phyloP scores from a whole-genome alignment of 35 echinoderm and acorn worm genomes.

The Eucidaris tribuloides region DNA sequence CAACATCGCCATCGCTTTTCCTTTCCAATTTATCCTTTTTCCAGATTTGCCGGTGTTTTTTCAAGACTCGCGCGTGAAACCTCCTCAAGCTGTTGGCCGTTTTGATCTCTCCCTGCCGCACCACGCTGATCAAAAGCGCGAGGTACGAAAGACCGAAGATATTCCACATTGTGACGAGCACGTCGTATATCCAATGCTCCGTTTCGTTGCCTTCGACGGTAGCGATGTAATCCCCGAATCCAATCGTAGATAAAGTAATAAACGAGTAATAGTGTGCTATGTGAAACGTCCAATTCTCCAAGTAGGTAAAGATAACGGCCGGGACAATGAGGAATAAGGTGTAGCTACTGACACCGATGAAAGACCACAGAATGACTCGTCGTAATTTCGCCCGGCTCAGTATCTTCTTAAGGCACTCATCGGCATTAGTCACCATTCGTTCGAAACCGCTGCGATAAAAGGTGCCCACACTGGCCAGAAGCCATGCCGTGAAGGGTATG shows the following conservation, averaged over 20 bases:
- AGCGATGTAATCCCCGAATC: slow-evolving; percentile 89
- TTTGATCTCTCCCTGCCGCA: slow-evolving; percentile 24
- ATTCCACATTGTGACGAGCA: slow-evolving; percentile 40
- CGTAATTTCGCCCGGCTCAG: background rate
- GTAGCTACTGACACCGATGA: slow-evolving; percentile 37
- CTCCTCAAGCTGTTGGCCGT: slow-evolving; percentile 19
- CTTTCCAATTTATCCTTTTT: no score
- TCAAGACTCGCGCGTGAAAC: background rate
- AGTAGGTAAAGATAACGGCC: slow-evolving; percentile 43
- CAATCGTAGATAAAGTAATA: slow-evolving; percentile 87
- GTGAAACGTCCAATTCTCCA: slow-evolving; percentile 68
- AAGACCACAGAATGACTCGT: slow-evolving; percentile 2
- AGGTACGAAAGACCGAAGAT: slow-evolving; percentile 59
- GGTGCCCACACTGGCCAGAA: slow-evolving; percentile 59
- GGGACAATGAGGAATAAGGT: slow-evolving; percentile 70
- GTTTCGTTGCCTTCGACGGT: background rate
- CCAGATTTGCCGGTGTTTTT: background rate
- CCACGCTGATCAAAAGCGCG: slow-evolving; percentile 32
- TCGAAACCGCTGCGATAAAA: slow-evolving; percentile 37
- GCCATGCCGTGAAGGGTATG: slow-evolving; percentile 76
- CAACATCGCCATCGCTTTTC: no score
- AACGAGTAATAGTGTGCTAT: slow-evolving; percentile 80
- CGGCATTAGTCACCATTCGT: slow-evolving; percentile 26
- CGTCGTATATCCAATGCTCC: slow-evolving; percentile 43
- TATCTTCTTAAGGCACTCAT: slow-evolving; percentile 20